These are phyloP conservation scores for Torymus auratus DNA, from an alignment of 2,888 invertebrate species.

Conservation along the genomic window DNA sequence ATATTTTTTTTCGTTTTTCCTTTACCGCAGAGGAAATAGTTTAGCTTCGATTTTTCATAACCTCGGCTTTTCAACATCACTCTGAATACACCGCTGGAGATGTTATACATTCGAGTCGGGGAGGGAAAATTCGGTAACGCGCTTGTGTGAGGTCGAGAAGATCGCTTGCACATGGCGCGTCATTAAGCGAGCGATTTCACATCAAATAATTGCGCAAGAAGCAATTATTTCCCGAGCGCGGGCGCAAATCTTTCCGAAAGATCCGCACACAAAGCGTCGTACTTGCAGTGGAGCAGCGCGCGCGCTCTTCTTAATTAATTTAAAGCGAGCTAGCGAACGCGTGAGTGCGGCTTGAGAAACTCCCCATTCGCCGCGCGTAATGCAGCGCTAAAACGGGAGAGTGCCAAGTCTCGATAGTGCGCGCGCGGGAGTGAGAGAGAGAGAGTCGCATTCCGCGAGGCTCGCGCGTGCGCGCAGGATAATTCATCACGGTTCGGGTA, in stretches of 20 bases:
- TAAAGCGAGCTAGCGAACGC: background rate
- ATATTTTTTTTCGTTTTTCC: conserved; percentile 33
- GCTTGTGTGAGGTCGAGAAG: background rate
- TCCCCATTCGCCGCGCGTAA: conserved; percentile 3
- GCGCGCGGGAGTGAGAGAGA: too few species aligned
- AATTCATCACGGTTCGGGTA: conserved; percentile 66
- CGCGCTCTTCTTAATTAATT: conserved; percentile 39
- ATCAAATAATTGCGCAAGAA: conserved; percentile 25
- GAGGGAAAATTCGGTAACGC: conserved; percentile 11
- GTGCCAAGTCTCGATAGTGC: conserved; percentile 28
- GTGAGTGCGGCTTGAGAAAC: conserved; percentile 10
- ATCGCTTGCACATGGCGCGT: background rate
- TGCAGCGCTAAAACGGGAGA: background rate
- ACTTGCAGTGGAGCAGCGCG: background rate
- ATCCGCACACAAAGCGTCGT: too few species aligned
- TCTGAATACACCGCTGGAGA: background rate
- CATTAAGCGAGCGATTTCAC: conserved; percentile 23
- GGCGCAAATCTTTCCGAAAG: conserved; percentile 11
- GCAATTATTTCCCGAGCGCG: conserved; percentile 37
- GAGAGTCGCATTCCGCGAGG: conserved; percentile 4
- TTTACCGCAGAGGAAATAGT: conserved; percentile 4
- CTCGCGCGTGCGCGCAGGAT: conserved; percentile 66
- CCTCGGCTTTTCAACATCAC: background rate
- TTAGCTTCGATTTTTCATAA: conserved; percentile 42
- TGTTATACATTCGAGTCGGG: background rate